A percentile compares a stretch with the other conserved stretches of the same genome.
These are phyloP conservation scores for Frieseomelitta varia DNA, from an alignment of 1,140 invertebrate species.

Conservation along the genomic window DNA sequence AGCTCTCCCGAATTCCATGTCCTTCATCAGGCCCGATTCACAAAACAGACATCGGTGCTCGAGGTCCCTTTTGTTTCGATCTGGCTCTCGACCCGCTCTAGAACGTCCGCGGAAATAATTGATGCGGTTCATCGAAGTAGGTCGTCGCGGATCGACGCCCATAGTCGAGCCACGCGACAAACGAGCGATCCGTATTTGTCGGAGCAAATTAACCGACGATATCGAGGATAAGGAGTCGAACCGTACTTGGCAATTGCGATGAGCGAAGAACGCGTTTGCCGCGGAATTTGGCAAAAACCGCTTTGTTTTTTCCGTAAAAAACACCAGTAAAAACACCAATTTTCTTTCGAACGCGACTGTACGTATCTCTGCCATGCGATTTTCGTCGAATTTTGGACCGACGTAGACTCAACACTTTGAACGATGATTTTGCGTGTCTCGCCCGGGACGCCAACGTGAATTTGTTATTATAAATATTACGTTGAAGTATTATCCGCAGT, in stretches of 20 bases:
- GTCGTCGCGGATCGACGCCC: slow-evolving; percentile 34
- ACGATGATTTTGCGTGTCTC: not conserved
- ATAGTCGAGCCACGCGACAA: slow-evolving; percentile 52
- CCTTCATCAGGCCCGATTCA: slow-evolving; percentile 13
- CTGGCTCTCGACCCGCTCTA: slow-evolving; percentile 43
- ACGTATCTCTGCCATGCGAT: not conserved
- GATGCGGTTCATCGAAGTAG: slow-evolving; percentile 58
- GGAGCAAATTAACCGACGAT: slow-evolving; percentile 68
- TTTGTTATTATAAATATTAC: no score
- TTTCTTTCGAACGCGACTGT: not conserved
- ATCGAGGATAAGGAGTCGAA: slow-evolving; percentile 55
- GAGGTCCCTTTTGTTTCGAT: not conserved
- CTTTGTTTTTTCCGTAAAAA: not conserved
- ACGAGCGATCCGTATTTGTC: slow-evolving; percentile 69
- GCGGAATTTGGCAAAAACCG: not conserved
- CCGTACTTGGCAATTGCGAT: slow-evolving; percentile 27
- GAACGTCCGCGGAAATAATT: slow-evolving; percentile 56
- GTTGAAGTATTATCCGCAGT: no score
- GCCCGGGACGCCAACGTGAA: no score
- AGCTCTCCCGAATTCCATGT: not conserved
- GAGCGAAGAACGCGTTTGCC: slow-evolving; percentile 21
- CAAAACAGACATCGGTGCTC: not conserved
- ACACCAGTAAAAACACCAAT: no score
- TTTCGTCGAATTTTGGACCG: not conserved
- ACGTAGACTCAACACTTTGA: not conserved